Conservation (phyloP, 2,113 vertebrate species). For the Prolemur simus region DNA sequence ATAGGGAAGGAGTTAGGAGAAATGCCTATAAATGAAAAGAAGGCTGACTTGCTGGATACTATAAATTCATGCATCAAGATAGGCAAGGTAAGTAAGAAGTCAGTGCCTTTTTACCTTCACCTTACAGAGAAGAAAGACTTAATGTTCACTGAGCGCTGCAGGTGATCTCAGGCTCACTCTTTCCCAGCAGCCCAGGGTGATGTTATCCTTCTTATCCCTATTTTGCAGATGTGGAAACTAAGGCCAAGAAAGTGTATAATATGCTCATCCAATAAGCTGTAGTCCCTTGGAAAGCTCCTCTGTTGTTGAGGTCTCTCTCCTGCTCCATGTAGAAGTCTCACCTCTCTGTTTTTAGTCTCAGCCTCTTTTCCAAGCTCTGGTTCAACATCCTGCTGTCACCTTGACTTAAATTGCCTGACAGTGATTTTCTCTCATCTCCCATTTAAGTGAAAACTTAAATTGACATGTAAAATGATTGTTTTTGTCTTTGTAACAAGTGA, state of each 20-base stretch:
- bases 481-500: not conserved
- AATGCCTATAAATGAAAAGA: slow-evolving; percentile 98
- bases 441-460: not conserved
- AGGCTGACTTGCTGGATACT: slow-evolving; percentile 95
- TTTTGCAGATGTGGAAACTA: not conserved
- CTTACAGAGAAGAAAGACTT: not conserved
- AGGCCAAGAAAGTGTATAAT: not conserved
- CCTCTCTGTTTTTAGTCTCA: no score
- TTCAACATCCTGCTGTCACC: no score
- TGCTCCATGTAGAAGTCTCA: no score
- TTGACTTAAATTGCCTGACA: no score
- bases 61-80: slow-evolving; percentile 96
- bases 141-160: rapidly evolving
- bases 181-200: not conserved
- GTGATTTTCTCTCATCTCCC: no score
- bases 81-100: slow-evolving; percentile 91
- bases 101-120: not conserved
- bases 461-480: not conserved
- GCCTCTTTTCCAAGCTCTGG: no score
- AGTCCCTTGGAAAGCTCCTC: no score
- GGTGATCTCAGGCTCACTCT: not conserved
- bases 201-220: no score
- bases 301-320: no score
- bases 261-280: not conserved
- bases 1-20: slow-evolving; percentile 96